Evolutionary conservation across 2,888 invertebrate genomes (phyloP), one percentile per base, ranked within the genome.

Genomic region (Sisyra nigra): DNA sequence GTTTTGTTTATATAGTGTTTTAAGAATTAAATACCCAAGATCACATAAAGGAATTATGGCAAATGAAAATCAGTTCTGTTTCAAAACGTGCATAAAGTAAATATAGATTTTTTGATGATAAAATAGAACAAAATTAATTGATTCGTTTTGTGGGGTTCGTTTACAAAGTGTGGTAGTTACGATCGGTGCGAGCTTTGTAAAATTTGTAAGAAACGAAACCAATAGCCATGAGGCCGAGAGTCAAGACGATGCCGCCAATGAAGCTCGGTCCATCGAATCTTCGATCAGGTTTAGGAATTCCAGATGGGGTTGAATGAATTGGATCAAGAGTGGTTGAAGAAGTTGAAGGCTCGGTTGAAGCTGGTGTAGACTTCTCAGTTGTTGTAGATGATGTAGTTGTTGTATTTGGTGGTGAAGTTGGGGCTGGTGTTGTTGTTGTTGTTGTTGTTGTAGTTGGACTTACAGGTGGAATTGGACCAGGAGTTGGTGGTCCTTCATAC

Each of bases 151-250:
- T n/a, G 18, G 18, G 11, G 24, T 3, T 24, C 7, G 24, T 44
- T 82, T 83, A 91, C 60, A 91, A 76, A 47, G 87, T 88, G 57
- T 86, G 87, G 63, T 91, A 92, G 64, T 86, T 87, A 52, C 80
- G 73, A 60, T 85, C 88, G 45, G 80, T 80, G 56, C 82, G 77
- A 47, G 85, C 80, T 61, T 80, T 84, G 68, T 88, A 91, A 62
- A 88, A 87, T 59, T 87, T 88, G 67, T 80, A 83, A 31, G 82
- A 83, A 54, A 89, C 79, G 62, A 82, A 77, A 2, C 79, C 78
- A 45, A 92, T 80, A 8, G 81, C 86, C 43, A 86, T 69, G 14
- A 89, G 61, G 29, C 86, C 87, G 15, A 80, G 63, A 7, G 84
- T 78, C 45, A 91, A 65, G 19, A 89, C 79, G 47, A 91, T 88